Base-by-base conservation (phyloP, 2,113 vertebrate species). In the Plecturocebus donacophilus region DNA sequence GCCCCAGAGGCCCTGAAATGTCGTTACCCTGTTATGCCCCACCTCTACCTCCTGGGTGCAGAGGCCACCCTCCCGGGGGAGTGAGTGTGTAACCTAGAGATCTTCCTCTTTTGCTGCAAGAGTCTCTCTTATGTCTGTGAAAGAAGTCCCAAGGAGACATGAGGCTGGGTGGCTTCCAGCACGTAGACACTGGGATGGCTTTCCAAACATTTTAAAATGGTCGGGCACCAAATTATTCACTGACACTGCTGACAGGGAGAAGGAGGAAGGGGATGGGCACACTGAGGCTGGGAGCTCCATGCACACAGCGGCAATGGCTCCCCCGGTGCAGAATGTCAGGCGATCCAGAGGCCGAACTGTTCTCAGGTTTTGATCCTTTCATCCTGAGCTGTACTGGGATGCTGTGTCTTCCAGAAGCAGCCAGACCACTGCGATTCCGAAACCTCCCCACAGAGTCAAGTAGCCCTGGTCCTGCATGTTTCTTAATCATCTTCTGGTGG, bases 371-470 rank as follows among this genome's bases (percentile, higher is more conserved):
- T 1, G 35, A 49, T 35, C 49, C 54, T 89, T 71, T 47, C n/a
- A 10, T 42, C 61, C 27, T 35, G 66, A 45, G 40, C 87, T 76
- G 32, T 40, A 2, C 19, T 1, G n/a, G 79, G 77, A 20, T 32
- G 4, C 6, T 2, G 0, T 16, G 76, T 30, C 64, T 73, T 71
- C 58, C 38, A 40, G 92, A 80, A 68, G 30, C 42, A 42, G 25
- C 71, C 64, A 70, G 80, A 6, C 25, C 54, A 25, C 27, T 19
- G 2, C 2, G 10, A 7, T 9, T 12, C 17, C 35, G 91, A 73
- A 23, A 8, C 38, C 27, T 14, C 49, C 75, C 35, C 2, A 0
- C 0, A 1, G 64, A 56, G 1, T 23, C 42, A 0, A 27, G 25
- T 32, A 64, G 58, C 38, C 71, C 76, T 0, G 0, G 11, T 30